Evolutionary conservation across 2,888 invertebrate species (phyloP).

Genomic region (Amiota minor): DNA sequence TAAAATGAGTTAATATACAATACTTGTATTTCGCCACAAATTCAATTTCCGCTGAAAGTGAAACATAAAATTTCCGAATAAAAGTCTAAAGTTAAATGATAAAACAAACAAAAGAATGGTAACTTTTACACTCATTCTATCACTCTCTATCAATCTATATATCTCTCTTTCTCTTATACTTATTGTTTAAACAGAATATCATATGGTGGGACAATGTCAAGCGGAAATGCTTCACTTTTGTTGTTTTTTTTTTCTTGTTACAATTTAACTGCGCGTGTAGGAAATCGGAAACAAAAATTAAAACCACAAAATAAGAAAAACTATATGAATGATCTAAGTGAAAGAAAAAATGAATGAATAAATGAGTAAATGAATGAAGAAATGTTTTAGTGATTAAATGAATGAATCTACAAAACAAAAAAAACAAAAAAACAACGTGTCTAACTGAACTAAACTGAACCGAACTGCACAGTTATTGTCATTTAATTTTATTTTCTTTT

Average conservation of each 20-base stretch:
- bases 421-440: neutral
- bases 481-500: slow-evolving; percentile 8
- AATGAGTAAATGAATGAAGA: no score
- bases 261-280: neutral
- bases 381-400: no score
- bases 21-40: neutral
- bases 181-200: no score
- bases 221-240: slow-evolving; percentile 29
- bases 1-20: no score
- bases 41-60: neutral
- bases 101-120: slow-evolving; percentile 2
- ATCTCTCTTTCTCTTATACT: no score
- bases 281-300: slow-evolving; percentile 10
- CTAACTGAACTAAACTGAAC: slow-evolving; percentile 19
- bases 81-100: neutral
- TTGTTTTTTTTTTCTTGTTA: slow-evolving; percentile 11
- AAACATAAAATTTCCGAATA: neutral
- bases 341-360: no score
- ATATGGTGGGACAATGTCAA: neutral
- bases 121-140: no score
- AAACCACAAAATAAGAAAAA: neutral
- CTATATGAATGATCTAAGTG: neutral
- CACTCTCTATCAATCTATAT: no score
- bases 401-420: no score
- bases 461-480: slow-evolving; percentile 14